Base-by-base conservation (phyloP, 2,797 vertebrate genomes). In the Chromobotia macracanthus region DNA sequence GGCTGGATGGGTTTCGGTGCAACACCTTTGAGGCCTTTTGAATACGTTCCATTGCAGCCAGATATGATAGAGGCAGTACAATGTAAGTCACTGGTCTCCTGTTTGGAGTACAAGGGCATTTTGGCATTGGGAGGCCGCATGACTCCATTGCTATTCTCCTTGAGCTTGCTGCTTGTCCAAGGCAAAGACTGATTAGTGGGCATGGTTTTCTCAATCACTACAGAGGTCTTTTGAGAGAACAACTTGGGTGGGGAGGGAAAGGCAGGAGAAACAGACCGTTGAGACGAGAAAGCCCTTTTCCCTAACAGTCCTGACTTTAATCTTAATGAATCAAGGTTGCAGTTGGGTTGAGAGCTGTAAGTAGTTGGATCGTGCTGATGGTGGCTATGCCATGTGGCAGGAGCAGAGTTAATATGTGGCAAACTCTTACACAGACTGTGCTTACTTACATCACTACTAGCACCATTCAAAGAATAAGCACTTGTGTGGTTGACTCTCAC, bases 41-140 rank as follows among this genome's bases (percentile, higher is more conserved):
- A 80, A 1, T 81, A 80, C 19, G 80, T 74, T 28, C 82, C 77
- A 0, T 83, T 84, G 55, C 44, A 82, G 65, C 60, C 83, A 46
- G 13, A 35, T 63, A 75, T 73, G 86, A 19, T 74, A 72, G 51
- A 63, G 83, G 65, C 1, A 55, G 51, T 25, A 31, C 77, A 80
- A 19, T 51, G 72, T 80, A 88, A 75, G 81, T 92, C 91, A 31
- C 89, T 91, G 72, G 84, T 80, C 72, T 89, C 92, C 56, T 75
- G 80, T 77, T 86, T 75, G 71, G 89, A 89, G 25, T 83, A 85
- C 28, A 90, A 93, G 95, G 96, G 95, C 94, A 97, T 95, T 95
- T 95, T 90, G 82, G 92, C 84, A 85, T 88, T 92, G 77, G 83
- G 90, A 81, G 91, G 90, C 82, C 4, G 53, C 76, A 92, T 79